Evolutionary conservation across 2,888 invertebrate species (phyloP).

Genomic region (Cataglyphis albicans): DNA sequence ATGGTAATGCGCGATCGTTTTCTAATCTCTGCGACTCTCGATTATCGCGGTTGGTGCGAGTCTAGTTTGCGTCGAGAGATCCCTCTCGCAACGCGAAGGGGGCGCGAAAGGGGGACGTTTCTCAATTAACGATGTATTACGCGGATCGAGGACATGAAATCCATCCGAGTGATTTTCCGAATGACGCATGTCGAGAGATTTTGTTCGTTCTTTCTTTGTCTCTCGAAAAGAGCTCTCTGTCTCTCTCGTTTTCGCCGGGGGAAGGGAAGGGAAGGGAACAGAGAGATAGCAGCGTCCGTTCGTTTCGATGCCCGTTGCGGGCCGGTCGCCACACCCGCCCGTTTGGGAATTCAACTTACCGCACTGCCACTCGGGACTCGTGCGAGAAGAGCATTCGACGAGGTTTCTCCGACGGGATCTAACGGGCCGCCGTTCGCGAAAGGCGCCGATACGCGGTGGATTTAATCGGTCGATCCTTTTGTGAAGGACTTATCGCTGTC

Average conservation of each 20-base stretch:
- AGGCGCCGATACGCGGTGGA: conserved; percentile 72
- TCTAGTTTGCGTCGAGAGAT: background rate
- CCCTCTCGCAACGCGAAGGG: conserved; percentile 23
- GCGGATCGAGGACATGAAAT: conserved; percentile 31
- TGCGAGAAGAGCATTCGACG: conserved; percentile 70
- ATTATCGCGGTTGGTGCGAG: conserved; percentile 5
- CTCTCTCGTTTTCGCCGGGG: conserved; percentile 26
- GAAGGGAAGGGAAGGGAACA: conserved; percentile 58
- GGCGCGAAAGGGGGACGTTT: conserved; percentile 5
- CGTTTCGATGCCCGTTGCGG: conserved; percentile 84
- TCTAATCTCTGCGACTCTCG: background rate
- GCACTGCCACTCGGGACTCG: conserved; percentile 78
- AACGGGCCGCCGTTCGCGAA: conserved; percentile 72
- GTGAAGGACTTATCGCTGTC: background rate
- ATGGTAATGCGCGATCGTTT: background rate
- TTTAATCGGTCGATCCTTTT: conserved; percentile 59
- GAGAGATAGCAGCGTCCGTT: conserved; percentile 79
- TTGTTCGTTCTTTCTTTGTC: conserved; percentile 16
- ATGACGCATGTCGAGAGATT: background rate
- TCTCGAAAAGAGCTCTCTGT: conserved; percentile 1
- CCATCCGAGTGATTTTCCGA: conserved; percentile 11
- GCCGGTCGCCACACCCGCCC: conserved; percentile 86
- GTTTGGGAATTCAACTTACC: conserved; percentile 86
- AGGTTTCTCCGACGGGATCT: conserved; percentile 73
- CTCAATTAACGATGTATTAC: background rate